Base-by-base conservation (phyloP, 2,888 invertebrate genomes). In the Hypena proboscidalis region DNA sequence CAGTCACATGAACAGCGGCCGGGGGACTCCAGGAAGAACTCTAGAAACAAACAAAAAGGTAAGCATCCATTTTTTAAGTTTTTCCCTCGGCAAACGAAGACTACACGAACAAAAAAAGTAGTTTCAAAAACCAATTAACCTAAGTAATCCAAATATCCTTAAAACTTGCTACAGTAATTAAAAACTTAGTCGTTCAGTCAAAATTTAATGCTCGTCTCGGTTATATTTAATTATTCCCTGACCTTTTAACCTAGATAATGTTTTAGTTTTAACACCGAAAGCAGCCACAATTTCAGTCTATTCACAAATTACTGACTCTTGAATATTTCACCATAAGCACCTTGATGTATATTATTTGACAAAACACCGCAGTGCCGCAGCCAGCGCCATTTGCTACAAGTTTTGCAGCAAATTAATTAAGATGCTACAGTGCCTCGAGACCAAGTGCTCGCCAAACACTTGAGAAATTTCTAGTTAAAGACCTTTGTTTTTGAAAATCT, bases 1-100 rank as follows among this genome's bases (percentile, higher is more conserved):
- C 93, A 94, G 56, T 94, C 94, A 0, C 94, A 94, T 59, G 94
- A 94, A 58, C 93, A 93, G 54, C 74, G 92, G n/a, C 93, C 93
- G 2, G 92, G 86, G 10, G 89, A 90, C 66, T 80, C 83, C 59
- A 80, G 79, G 63, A 85, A 85, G 65, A 87, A 65, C 30, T 83
- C 85, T 58, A 90, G 88, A 57, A 77, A 74, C 15, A 70, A 78
- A 20, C 86, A 86, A 41, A 84, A 79, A 69, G 90, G 90, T 89
- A 41, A 66, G 56, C 35, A 3, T 27, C 22, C 42, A 42, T 38
- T 38, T 45, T 30, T 17, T 17, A 15, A 9, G 21, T 22, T 30
- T 37, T 13, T 20, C 20, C 3, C 20, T 13, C 20, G 4, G n/a
- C n/a, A n/a, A n/a, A n/a, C n/a, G n/a, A n/a, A n/a, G n/a, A n/a